Percentiles rank a stretch among this genome's conserved stretches.
phyloP scores from a whole-genome alignment of 2,113 vertebrate genomes.

The Pterocles gutturalis region DNA sequence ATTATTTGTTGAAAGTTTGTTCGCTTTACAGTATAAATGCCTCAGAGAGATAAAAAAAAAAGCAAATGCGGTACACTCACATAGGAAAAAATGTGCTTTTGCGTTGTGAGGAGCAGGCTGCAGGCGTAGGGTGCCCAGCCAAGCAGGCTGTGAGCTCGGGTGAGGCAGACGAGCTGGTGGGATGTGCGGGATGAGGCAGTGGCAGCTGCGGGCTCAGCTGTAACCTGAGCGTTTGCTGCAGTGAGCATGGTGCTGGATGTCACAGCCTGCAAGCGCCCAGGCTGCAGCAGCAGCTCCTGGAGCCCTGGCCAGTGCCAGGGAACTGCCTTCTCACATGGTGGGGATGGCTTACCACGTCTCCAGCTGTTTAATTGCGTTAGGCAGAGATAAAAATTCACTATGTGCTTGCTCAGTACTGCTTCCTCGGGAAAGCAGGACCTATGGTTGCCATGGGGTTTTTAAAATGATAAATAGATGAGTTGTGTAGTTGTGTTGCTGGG shows the following conservation, averaged over 20 bases:
- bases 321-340: background rate
- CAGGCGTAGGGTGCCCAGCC: background rate
- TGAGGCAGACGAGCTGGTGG: background rate
- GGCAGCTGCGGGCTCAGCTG: conserved; percentile 9
- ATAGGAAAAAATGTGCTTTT: fast-evolving
- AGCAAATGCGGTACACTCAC: background rate
- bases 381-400: background rate
- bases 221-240: conserved; percentile 19
- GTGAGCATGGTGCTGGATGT: background rate
- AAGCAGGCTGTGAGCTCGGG: background rate
- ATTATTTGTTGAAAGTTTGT: background rate
- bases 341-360: background rate
- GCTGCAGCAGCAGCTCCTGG: background rate
- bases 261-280: background rate
- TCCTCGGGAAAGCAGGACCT: background rate
- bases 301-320: background rate
- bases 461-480: background rate
- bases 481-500: background rate
- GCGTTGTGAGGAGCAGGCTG: background rate
- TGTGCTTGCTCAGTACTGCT: background rate
- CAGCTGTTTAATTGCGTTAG: background rate
- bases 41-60: background rate
- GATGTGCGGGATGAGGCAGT: background rate
- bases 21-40: background rate
- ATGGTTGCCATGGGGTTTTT: background rate